These are phyloP conservation scores for Myotis brandtii DNA, from an alignment of 2,113 vertebrate genomes.

Conservation along the genomic window DNA sequence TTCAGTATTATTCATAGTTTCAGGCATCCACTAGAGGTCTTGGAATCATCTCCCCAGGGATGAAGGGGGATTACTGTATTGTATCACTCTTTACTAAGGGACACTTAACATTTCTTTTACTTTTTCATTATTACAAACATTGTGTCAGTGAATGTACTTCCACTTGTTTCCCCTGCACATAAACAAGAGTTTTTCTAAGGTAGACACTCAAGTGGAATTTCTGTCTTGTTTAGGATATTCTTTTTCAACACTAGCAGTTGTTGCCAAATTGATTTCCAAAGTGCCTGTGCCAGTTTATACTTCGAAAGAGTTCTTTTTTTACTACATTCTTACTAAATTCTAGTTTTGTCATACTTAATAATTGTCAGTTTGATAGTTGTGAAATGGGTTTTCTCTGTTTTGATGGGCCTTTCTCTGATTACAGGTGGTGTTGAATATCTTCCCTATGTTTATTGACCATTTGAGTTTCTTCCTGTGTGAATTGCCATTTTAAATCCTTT, in stretches of 20 bases:
- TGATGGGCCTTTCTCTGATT: not conserved
- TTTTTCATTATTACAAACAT: not conserved
- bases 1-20: not conserved
- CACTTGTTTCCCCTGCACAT: not conserved
- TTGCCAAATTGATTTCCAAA: constrained; percentile 6
- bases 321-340: not conserved
- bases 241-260: not conserved
- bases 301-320: not conserved
- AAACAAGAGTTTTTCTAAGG: not conserved
- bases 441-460: not conserved
- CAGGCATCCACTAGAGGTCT: not conserved
- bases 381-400: constrained; percentile 49
- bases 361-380: not conserved
- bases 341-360: constrained; percentile 12
- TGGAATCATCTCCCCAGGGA: not conserved
- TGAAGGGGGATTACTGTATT: not conserved
- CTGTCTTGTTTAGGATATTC: not conserved
- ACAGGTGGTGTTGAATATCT: not conserved
- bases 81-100: not conserved
- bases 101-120: not conserved
- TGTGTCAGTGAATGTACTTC: not conserved
- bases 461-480: not conserved
- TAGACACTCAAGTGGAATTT: not conserved
- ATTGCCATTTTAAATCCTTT: not conserved
- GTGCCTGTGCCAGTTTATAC: not conserved